Evolutionary conservation across 2,888 invertebrate species (phyloP), one percentile per base, ranked within the genome.

Genomic region (Brenthis hecate): DNA sequence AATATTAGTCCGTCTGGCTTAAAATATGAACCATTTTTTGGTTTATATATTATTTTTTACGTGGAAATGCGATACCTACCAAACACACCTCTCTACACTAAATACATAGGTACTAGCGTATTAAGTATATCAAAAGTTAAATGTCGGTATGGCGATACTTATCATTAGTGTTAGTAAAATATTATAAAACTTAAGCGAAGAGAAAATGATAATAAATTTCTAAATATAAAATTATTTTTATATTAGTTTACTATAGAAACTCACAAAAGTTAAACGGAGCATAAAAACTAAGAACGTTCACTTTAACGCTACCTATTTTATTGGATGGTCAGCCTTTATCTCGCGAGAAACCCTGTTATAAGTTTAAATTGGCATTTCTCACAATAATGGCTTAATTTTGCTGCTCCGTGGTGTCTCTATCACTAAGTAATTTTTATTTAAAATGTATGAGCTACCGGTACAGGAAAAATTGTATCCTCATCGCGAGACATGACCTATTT

Each of bases 291-390:
- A 32, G 32, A 6, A 6, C 50, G 14, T 32, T 36, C 32, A 53
- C 62, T 53, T 62, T 19, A 8, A 5, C 28, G 55, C 32, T 36
- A 61, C 36, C 53, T 62, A 53, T 53, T 62, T 62, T 62, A 62
- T 62, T 53, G 51, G 61, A 62, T 53, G 61, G 53, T 53, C 62
- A 62, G 62, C 62, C 16, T 62, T 53, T 53, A 53, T 88, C 90
- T 89, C 86, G 89, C 86, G 85, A 88, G 85, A 88, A 90, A 91
- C 88, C 91, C 91, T 87, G 91, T 91, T 91, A 91, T 89, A 91
- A 91, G 87, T 92, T 92, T 91, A 92, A 92, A 92, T 92, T 92
- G 92, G 89, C 90, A 87, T 91, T 91, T 91, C 90, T 88, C 89
- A 84, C 85, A 88, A 89, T 89, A 89, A 90, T 88, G 87, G 89